These are phyloP conservation scores for Lepus europaeus DNA, from an alignment of 2,113 vertebrate genomes.

Conservation along the genomic window DNA sequence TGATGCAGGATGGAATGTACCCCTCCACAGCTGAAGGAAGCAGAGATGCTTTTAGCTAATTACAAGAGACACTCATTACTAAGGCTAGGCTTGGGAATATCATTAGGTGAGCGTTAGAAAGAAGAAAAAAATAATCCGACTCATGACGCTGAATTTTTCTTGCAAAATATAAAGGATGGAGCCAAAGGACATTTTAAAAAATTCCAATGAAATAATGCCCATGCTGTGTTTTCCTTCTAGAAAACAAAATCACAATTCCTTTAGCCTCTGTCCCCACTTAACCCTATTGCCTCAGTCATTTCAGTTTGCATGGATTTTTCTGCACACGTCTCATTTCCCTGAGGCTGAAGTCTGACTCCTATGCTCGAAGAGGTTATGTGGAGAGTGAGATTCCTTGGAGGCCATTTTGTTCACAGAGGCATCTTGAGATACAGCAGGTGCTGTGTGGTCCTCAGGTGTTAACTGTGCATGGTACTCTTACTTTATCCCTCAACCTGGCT, in stretches of 20 bases:
- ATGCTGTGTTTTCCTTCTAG: background rate
- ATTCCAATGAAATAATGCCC: conserved; percentile 33
- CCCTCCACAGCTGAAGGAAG: background rate
- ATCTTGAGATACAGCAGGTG: background rate
- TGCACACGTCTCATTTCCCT: background rate
- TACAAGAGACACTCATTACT: conserved; percentile 1
- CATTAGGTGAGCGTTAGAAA: background rate
- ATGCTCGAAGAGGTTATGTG: background rate
- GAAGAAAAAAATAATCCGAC: background rate
- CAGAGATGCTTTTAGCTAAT: background rate
- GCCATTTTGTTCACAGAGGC: background rate
- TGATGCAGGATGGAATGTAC: background rate
- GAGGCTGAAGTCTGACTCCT: background rate
- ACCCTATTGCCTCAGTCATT: conserved; percentile 3
- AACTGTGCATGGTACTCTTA: background rate
- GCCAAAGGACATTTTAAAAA: background rate
- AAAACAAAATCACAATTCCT: background rate
- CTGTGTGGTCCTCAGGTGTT: conserved; percentile 19
- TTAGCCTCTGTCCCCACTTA: background rate
- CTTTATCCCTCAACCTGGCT: background rate
- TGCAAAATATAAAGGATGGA: conserved; percentile 4
- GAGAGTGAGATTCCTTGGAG: background rate
- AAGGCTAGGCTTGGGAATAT: background rate
- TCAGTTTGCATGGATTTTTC: background rate
- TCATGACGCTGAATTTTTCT: background rate